Conservation (phyloP, 2,797 vertebrate genomes). For the Agapornis canus region DNA sequence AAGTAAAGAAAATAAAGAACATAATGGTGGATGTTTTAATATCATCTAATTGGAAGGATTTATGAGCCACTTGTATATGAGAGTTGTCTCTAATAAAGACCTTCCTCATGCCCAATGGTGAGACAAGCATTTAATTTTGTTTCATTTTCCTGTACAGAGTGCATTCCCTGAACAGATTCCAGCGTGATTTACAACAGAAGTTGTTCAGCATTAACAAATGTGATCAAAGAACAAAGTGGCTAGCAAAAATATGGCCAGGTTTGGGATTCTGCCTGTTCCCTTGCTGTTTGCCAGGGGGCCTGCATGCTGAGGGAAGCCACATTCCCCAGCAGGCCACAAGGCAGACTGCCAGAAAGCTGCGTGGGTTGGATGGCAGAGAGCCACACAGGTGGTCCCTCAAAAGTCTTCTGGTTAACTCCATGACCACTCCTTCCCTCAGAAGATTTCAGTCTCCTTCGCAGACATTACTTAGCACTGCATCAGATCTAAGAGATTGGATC, state of each 20-base stretch:
- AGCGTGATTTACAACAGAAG: not conserved
- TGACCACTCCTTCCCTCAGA: slow-evolving; percentile 47
- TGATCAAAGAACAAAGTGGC: slow-evolving; percentile 17
- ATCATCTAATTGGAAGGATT: not conserved
- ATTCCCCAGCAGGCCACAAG: slow-evolving; percentile 28
- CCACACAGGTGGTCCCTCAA: slow-evolving; percentile 65
- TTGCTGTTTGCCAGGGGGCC: slow-evolving; percentile 29
- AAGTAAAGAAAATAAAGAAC: not conserved
- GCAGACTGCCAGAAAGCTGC: slow-evolving; percentile 25
- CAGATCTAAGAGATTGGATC: slow-evolving; percentile 13
- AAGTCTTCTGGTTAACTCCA: slow-evolving; percentile 41
- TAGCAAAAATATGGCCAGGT: not conserved
- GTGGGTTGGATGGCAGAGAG: slow-evolving; percentile 50
- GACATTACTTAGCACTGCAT: slow-evolving; percentile 4
- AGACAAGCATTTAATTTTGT: not conserved
- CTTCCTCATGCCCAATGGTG: not conserved
- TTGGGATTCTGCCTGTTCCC: not conserved
- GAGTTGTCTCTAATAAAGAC: not conserved
- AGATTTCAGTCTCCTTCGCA: slow-evolving; percentile 16
- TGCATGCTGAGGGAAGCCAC: not conserved
- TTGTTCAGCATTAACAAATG: not conserved
- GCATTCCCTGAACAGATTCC: not conserved
- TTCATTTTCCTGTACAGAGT: slow-evolving; percentile 24
- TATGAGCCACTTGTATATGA: slow-evolving; percentile 11
- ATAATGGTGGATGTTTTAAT: slow-evolving; percentile 11